These are phyloP conservation scores for Typhlichthys eigenmanni DNA, from an alignment of 2,797 vertebrate genomes.

Conservation along the genomic window DNA sequence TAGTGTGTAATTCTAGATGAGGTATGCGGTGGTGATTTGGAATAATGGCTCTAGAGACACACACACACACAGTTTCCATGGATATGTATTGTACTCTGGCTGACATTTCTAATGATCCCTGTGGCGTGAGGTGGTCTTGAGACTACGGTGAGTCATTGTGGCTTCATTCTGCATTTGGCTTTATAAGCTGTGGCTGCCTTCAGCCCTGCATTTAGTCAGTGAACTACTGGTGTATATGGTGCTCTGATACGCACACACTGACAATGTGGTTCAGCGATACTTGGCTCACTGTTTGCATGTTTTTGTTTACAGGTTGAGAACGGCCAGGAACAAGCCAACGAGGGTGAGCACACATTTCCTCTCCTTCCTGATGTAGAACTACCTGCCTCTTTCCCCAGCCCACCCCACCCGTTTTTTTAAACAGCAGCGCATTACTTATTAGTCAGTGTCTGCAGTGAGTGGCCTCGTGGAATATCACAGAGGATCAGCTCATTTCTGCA, in stretches of 20 bases:
- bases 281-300: conserved; percentile 21
- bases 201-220: background rate
- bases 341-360: conserved; percentile 65
- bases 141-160: too few relatives aligned
- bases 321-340: conserved; percentile 64
- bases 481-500: too few relatives aligned
- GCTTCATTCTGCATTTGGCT: background rate
- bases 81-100: background rate
- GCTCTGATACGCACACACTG: background rate
- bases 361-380: conserved; percentile 4
- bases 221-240: background rate
- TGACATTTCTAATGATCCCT: background rate
- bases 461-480: too few relatives aligned
- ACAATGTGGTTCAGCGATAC: background rate
- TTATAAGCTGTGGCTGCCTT: background rate
- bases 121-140: background rate
- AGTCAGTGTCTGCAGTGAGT: too few relatives aligned
- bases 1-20: conserved; percentile 32
- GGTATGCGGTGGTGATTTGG: background rate
- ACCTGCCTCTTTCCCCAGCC: background rate
- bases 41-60: too few relatives aligned
- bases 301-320: conserved; percentile 66
- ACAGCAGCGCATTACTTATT: too few relatives aligned
- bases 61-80: background rate
- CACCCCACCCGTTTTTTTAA: too few relatives aligned